Conservation (phyloP, 2,797 vertebrate genomes). For the Ispidina lecontei region DNA sequence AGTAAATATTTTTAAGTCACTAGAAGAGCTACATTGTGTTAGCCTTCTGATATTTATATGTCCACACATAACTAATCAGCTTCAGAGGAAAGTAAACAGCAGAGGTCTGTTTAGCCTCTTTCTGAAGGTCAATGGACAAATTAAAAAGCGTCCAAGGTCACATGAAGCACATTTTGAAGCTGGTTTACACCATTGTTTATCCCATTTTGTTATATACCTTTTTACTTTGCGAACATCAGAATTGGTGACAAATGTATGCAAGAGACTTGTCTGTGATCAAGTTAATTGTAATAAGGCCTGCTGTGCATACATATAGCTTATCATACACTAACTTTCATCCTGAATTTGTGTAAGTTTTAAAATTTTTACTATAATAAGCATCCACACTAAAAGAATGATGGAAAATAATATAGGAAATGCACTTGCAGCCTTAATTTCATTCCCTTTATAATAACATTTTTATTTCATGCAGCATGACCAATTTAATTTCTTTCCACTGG, state of each 20-base stretch:
- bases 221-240: neutral
- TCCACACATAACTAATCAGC: conserved; percentile 30
- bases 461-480: neutral
- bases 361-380: conserved; percentile 33
- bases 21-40: conserved; percentile 24
- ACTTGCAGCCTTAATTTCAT: conserved; percentile 13
- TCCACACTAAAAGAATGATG: neutral
- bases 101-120: conserved; percentile 16
- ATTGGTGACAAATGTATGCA: neutral
- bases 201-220: neutral
- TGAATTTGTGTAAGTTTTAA: neutral
- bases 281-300: neutral
- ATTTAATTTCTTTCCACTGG: neutral
- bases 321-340: neutral
- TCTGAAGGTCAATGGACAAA: conserved; percentile 48
- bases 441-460: neutral
- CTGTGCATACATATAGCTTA: neutral
- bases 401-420: conserved; percentile 25
- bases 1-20: conserved; percentile 44
- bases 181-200: neutral
- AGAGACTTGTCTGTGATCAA: neutral
- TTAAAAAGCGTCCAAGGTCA: conserved; percentile 43
- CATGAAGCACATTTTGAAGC: neutral
- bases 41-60: conserved; percentile 57
- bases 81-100: conserved; percentile 49